A percentile compares a stretch with the other conserved stretches of the same genome.
phyloP scores from a whole-genome alignment of 92 coral and sea anemone species.

The Actinernus sp. region DNA sequence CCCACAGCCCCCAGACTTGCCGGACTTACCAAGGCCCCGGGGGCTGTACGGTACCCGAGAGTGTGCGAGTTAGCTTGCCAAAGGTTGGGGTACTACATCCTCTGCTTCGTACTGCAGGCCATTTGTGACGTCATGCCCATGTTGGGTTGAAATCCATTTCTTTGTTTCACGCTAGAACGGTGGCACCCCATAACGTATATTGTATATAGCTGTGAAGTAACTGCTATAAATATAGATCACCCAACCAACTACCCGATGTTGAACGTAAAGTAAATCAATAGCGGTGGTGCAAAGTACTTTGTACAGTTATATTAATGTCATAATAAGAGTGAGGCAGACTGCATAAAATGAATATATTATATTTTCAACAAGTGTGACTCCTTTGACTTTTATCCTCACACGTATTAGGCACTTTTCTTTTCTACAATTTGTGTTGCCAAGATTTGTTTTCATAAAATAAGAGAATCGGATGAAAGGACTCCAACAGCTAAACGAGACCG shows the following conservation, averaged over 20 bases:
- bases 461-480: too few species aligned
- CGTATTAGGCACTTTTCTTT: too few species aligned
- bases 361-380: not conserved
- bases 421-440: too few species aligned
- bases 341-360: conserved; percentile 1
- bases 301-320: not conserved
- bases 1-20: conserved; percentile 24
- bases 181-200: not conserved
- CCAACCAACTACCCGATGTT: not conserved
- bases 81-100: conserved; percentile 91
- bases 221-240: not conserved
- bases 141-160: conserved; percentile 97
- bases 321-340: not conserved
- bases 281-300: conserved; percentile 1
- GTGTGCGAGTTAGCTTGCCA: conserved; percentile 89
- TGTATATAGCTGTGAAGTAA: not conserved
- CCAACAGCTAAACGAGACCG: too few species aligned
- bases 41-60: conserved; percentile 54
- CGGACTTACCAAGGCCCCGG: conserved; percentile 60
- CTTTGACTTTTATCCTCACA: too few species aligned
- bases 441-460: too few species aligned
- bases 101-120: conserved; percentile 82
- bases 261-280: not conserved
- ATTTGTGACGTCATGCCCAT: conserved; percentile 91
- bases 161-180: conserved; percentile 41